Base-by-base conservation (phyloP, 2,797 vertebrate genomes). In the Diceros bicornis region DNA sequence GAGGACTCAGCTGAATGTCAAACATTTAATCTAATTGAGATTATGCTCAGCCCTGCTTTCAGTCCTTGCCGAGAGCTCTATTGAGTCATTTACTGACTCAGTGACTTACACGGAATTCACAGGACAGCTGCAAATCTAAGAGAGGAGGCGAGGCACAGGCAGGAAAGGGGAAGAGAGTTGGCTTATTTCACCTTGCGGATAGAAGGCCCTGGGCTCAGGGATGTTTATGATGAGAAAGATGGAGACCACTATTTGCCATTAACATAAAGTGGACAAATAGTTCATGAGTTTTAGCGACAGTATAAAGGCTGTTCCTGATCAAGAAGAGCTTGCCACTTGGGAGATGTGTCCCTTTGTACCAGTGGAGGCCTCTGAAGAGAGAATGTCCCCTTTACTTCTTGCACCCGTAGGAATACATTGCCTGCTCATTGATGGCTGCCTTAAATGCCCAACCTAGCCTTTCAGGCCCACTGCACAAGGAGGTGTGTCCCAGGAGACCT, bases 21-120 rank as follows among this genome's bases (percentile, higher is more conserved):
- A 55, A 41, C 32, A 20, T 82, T 93, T 62, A 68, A 66, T 78
- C 64, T 97, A 59, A 95, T 82, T 68, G 91, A 93, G 69, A 92
- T 55, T 64, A n/a, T 17, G 27, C 21, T 68, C 37, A 25, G 52
- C 9, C 12, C 7, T 7, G 47, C 74, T 93, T 77, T 89, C 6
- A 18, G 78, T 69, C 57, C 71, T 82, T 81, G 64, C 29, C 37
- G 93, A 94, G 78, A 84, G 66, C 52, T 61, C 72, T 72, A 2
- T 6, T 57, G 71, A 94, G 88, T 84, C 69, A 62, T 92, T 95
- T 96, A 72, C 88, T 96, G 96, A 71, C 91, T 94, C 68, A 41
- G 1, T 44, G 82, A 92, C 55, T 94, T 89, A 84, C 79, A 29
- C 11, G 41, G 61, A 47, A 59, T 91, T 91, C 74, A 75, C 6